These are phyloP conservation scores for Himantopus leucocephalus DNA, from an alignment of 2,113 vertebrate genomes.

Conservation along the genomic window DNA sequence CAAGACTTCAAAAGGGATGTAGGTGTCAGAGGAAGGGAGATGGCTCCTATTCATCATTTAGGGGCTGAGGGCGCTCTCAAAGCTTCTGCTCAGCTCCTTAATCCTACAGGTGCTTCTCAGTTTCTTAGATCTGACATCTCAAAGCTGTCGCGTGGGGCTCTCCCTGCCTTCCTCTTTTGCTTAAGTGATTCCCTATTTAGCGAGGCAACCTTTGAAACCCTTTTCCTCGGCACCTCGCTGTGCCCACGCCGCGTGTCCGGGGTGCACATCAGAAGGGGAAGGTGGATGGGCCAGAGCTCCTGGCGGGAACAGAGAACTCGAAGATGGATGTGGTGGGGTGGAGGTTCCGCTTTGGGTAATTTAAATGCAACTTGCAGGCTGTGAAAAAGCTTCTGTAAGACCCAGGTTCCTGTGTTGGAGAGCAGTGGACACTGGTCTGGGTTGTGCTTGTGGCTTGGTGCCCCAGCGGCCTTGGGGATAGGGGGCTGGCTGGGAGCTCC, in stretches of 20 bases:
- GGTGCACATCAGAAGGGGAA: background rate
- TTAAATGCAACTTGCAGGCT: background rate
- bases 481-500: background rate
- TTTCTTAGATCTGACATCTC: background rate
- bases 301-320: fast-evolving
- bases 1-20: background rate
- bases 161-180: background rate
- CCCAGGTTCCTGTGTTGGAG: fast-evolving
- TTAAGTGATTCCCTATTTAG: background rate
- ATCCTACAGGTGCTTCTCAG: background rate
- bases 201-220: background rate
- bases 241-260: background rate
- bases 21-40: background rate
- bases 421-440: background rate
- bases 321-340: background rate
- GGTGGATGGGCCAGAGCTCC: background rate
- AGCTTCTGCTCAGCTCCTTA: background rate
- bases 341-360: background rate
- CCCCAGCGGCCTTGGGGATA: background rate
- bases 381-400: background rate
- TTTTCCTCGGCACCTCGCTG: fast-evolving
- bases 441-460: background rate
- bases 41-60: background rate
- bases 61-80: background rate
- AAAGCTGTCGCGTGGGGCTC: background rate